These are phyloP conservation scores for Riparia riparia DNA, from an alignment of 2,113 vertebrate species.

Conservation along the genomic window DNA sequence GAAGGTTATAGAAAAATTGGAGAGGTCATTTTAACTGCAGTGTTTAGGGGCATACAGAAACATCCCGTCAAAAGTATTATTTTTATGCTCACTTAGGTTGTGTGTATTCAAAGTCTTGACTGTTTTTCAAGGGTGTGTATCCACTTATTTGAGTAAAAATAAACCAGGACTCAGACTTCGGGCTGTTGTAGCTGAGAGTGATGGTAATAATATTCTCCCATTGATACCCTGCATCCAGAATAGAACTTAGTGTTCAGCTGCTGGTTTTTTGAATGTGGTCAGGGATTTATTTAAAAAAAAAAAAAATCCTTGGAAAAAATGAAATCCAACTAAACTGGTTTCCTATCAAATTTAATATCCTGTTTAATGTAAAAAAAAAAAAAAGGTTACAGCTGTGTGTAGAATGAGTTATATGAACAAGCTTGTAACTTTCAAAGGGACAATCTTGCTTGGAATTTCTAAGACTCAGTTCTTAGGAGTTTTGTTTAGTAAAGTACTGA, in stretches of 20 bases:
- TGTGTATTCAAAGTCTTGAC: neutral
- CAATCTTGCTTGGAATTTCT: neutral
- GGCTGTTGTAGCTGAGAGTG: neutral
- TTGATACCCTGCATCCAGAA: neutral
- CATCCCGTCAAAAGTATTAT: neutral
- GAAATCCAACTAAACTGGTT: neutral
- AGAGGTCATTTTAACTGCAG: neutral
- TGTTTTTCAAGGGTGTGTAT: neutral
- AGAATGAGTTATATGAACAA: neutral
- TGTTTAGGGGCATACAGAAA: neutral
- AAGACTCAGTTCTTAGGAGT: neutral
- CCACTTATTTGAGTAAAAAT: neutral
- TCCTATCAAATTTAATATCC: constrained; percentile 12
- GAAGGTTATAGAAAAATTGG: neutral
- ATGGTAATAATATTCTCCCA: neutral
- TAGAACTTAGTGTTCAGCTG: neutral
- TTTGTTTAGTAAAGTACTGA: neutral
- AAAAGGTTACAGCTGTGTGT: neutral
- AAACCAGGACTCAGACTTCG: neutral
- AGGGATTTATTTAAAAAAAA: neutral
- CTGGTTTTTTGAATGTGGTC: neutral
- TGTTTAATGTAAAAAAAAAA: neutral
- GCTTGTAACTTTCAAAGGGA: neutral
- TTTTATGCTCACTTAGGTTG: neutral
- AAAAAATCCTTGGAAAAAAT: neutral